Conservation (phyloP, 37 sponge, comb jelly and placozoan genomes). For the Aphrocallistes beatrix region DNA sequence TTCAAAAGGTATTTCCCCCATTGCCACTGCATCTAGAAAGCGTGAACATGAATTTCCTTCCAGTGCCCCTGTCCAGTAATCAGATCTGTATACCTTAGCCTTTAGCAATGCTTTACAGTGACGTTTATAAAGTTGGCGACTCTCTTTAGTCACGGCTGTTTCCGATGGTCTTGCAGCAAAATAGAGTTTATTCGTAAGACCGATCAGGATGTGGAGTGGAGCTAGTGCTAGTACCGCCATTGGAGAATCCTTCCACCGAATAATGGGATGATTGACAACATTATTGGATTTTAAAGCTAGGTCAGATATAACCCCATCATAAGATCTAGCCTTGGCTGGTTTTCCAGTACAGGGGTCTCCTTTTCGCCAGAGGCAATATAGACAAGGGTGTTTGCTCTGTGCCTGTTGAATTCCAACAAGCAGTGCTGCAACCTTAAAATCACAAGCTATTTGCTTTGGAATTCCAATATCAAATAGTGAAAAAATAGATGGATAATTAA, state of each 20-base stretch:
- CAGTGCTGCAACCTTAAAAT: constrained; percentile 8
- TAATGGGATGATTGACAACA: constrained; percentile 13
- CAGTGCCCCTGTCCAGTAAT: neutral
- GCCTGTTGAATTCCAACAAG: constrained; percentile 14
- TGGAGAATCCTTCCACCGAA: neutral
- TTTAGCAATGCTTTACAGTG: neutral
- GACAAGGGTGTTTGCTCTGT: neutral
- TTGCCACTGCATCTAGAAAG: neutral
- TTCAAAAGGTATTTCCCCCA: neutral
- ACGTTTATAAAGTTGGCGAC: constrained; percentile 5
- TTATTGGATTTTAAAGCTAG: neutral
- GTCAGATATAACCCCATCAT: neutral
- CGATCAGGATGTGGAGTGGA: neutral
- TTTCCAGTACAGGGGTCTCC: neutral
- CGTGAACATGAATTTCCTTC: constrained; percentile 8
- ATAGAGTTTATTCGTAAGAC: constrained; percentile 6
- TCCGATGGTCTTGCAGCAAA: neutral
- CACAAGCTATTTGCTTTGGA: constrained; percentile 10
- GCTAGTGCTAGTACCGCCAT: neutral
- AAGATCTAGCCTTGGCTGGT: neutral
- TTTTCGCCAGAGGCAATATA: constrained; percentile 13
- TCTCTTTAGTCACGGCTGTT: neutral
- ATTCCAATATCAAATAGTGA: constrained; percentile 5
- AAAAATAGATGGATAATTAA: neutral
- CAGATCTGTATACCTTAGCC: constrained; percentile 15